A percentile compares a stretch with the other conserved stretches of the same genome.
Conservation (phyloP, 2,888 invertebrate species). For the Sepioteuthis lessoniana region DNA sequence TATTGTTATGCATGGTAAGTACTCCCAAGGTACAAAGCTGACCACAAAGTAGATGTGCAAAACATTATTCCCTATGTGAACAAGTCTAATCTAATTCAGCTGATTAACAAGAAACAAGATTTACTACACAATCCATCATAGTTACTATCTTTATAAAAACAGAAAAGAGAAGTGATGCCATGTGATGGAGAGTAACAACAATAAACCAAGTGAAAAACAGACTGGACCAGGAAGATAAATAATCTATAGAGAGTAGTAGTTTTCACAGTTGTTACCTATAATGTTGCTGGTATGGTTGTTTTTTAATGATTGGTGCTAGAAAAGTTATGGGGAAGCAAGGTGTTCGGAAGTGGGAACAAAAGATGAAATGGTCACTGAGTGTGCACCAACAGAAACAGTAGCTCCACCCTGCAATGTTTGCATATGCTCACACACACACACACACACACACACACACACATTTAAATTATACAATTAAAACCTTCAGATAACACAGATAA, state of each 20-base stretch:
- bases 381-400: background rate
- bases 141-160: background rate
- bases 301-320: background rate
- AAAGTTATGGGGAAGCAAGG: background rate
- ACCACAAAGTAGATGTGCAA: too few species aligned
- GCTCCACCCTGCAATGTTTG: background rate
- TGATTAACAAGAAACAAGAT: background rate
- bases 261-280: background rate
- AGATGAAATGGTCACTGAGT: background rate
- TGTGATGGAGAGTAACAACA: background rate
- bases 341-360: background rate
- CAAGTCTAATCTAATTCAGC: background rate
- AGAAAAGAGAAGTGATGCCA: background rate
- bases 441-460: too few species aligned
- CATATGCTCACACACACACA: too few species aligned
- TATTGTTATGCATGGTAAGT: too few species aligned
- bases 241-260: background rate
- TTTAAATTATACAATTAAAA: background rate
- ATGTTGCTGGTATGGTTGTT: background rate
- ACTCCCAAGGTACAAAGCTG: too few species aligned
- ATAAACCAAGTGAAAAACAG: background rate
- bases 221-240: background rate
- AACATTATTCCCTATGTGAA: background rate
- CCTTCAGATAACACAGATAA: background rate
- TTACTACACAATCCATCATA: background rate